Evolutionary conservation across 2,888 invertebrate genomes (phyloP).

Genomic region (Limenitis camilla): DNA sequence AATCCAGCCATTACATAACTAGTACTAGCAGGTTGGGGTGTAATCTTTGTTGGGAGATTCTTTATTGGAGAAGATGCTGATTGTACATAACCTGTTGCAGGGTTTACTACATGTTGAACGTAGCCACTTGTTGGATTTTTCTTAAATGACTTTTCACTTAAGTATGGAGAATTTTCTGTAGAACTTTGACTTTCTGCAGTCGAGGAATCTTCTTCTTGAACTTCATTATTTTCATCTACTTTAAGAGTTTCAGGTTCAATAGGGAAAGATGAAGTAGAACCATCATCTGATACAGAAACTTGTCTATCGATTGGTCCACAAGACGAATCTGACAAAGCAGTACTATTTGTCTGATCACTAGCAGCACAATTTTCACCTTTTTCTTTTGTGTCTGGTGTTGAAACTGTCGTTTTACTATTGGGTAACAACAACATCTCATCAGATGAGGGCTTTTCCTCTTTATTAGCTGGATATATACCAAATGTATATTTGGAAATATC

Average conservation of each 20-base stretch:
- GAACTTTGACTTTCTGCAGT: slow-evolving; percentile 48
- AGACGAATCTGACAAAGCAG: slow-evolving; percentile 61
- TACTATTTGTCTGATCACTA: slow-evolving; percentile 66
- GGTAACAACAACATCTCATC: slow-evolving; percentile 65
- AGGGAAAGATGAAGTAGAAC: slow-evolving; percentile 57
- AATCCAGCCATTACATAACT: slow-evolving; percentile 66
- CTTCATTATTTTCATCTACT: slow-evolving; percentile 34
- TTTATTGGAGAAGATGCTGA: slow-evolving; percentile 39
- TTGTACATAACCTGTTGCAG: slow-evolving; percentile 46
- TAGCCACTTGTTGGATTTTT: slow-evolving; percentile 53
- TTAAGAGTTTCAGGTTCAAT: slow-evolving; percentile 49
- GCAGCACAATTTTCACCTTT: slow-evolving; percentile 55
- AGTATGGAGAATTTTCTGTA: slow-evolving; percentile 48
- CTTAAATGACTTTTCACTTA: slow-evolving; percentile 48
- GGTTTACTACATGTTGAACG: slow-evolving; percentile 42
- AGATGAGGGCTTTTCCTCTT: slow-evolving; percentile 63
- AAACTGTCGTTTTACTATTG: slow-evolving; percentile 47
- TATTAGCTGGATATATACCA: slow-evolving; percentile 50
- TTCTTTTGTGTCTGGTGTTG: slow-evolving; percentile 50
- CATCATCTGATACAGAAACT: slow-evolving; percentile 57
- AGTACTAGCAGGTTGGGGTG: slow-evolving; percentile 46
- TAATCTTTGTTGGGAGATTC: slow-evolving; percentile 30
- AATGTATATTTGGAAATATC: slow-evolving; percentile 59
- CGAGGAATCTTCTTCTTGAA: slow-evolving; percentile 40
- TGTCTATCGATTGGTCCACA: slow-evolving; percentile 53